These are phyloP conservation scores for Pterois miles DNA, from an alignment of 2,797 vertebrate species.

Conservation along the genomic window DNA sequence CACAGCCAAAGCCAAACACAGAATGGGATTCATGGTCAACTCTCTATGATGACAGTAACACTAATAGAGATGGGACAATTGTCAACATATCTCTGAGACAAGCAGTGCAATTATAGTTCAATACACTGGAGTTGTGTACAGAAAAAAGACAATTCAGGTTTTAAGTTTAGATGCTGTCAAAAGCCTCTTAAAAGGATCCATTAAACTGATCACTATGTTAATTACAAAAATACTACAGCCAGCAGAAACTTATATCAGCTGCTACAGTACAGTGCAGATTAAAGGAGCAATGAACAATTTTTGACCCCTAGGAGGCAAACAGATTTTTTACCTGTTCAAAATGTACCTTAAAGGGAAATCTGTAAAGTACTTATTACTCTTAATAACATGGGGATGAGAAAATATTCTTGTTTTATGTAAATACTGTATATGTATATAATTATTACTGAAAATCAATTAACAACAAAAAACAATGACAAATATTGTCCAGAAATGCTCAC, in stretches of 20 bases:
- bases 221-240: not conserved
- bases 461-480: too few relatives aligned
- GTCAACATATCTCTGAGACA: not conserved
- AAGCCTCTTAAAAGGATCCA: not conserved
- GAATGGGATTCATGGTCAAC: not conserved
- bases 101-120: not conserved
- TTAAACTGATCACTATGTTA: not conserved
- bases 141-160: not conserved
- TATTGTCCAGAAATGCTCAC: too few relatives aligned
- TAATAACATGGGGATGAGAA: too few relatives aligned
- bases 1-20: not conserved
- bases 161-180: not conserved
- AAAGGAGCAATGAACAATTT: not conserved
- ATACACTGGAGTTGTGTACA: not conserved
- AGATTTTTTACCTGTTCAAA: too few relatives aligned
- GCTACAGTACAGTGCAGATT: not conserved
- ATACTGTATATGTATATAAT: too few relatives aligned
- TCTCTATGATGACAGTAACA: too few relatives aligned
- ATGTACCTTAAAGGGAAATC: too few relatives aligned
- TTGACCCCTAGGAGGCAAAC: not conserved
- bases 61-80: not conserved
- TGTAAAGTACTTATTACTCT: too few relatives aligned
- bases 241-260: not conserved
- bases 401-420: too few relatives aligned
- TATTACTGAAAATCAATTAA: too few relatives aligned